Percentiles rank a stretch among this genome's conserved stretches.
Conservation (phyloP, 2,113 vertebrate genomes). For the Lepus americanus region DNA sequence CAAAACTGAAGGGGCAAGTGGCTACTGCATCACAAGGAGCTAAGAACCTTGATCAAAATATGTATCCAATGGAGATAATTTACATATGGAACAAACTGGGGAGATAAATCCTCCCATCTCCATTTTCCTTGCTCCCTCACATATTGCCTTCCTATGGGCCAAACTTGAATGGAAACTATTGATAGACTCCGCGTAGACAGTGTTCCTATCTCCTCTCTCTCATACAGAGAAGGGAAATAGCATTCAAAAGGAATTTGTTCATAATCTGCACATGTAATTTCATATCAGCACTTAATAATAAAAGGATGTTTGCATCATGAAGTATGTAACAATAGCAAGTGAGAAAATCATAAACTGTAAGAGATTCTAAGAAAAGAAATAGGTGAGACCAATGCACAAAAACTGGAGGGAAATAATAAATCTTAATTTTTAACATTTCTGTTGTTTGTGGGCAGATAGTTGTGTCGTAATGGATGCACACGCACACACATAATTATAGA, state of each 20-base stretch:
- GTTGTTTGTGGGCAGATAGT: neutral
- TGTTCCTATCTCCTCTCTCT: neutral
- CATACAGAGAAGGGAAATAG: neutral
- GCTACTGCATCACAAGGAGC: accelerated
- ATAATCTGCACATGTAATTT: neutral
- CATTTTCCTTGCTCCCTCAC: neutral
- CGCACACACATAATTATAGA: too few relatives aligned
- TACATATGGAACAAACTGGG: neutral
- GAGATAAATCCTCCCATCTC: neutral
- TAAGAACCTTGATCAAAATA: neutral
- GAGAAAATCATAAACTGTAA: neutral
- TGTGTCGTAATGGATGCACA: neutral
- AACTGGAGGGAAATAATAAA: neutral
- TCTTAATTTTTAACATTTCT: neutral
- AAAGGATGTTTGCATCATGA: too few relatives aligned
- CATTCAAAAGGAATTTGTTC: neutral
- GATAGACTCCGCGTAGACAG: neutral
- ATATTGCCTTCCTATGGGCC: neutral
- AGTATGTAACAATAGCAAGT: neutral
- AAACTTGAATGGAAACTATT: neutral
- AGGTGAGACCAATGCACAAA: neutral
- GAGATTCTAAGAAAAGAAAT: neutral
- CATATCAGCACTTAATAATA: neutral
- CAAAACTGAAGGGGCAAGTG: neutral
- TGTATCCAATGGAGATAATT: neutral